phyloP scores from a whole-genome alignment of 1,140 invertebrate genomes.

The Euwallacea fornicatus region DNA sequence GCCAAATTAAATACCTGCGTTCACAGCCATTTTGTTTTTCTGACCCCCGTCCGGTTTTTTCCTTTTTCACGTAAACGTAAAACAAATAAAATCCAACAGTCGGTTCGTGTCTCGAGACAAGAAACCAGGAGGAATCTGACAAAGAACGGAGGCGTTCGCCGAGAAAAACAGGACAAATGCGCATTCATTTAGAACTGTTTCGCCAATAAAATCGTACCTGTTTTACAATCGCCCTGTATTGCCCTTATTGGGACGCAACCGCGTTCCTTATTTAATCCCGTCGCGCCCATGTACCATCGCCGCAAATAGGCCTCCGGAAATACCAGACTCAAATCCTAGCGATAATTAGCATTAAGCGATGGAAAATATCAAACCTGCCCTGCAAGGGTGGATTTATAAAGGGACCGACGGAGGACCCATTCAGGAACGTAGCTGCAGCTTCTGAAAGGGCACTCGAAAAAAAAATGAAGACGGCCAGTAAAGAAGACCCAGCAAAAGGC shows the following conservation, averaged over 20 bases:
- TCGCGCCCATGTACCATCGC: too few species aligned
- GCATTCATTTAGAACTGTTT: constrained; percentile 37
- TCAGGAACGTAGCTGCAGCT: neutral
- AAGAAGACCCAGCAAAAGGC: constrained; percentile 28
- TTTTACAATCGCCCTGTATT: constrained; percentile 29
- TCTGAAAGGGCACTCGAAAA: neutral
- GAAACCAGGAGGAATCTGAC: constrained; percentile 24
- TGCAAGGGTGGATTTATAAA: too few species aligned
- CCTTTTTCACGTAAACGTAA: constrained; percentile 24
- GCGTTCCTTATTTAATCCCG: too few species aligned
- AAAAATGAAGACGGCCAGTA: constrained; percentile 13
- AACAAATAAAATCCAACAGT: constrained; percentile 18
- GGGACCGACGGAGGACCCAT: too few species aligned
- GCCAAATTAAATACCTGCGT: constrained; percentile 19
- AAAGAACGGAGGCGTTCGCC: constrained; percentile 25
- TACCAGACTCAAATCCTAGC: too few species aligned
- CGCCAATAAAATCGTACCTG: constrained; percentile 33
- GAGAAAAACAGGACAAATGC: constrained; percentile 35
- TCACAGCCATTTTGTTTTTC: constrained; percentile 37
- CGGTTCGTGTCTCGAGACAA: constrained; percentile 11
- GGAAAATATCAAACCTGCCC: too few species aligned
- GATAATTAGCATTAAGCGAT: too few species aligned
- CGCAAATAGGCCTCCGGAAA: too few species aligned
- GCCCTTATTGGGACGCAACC: constrained; percentile 17
- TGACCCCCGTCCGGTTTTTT: constrained; percentile 4